Base-by-base conservation (phyloP, 2,113 vertebrate species). In the Paramormyrops kingsleyae region DNA sequence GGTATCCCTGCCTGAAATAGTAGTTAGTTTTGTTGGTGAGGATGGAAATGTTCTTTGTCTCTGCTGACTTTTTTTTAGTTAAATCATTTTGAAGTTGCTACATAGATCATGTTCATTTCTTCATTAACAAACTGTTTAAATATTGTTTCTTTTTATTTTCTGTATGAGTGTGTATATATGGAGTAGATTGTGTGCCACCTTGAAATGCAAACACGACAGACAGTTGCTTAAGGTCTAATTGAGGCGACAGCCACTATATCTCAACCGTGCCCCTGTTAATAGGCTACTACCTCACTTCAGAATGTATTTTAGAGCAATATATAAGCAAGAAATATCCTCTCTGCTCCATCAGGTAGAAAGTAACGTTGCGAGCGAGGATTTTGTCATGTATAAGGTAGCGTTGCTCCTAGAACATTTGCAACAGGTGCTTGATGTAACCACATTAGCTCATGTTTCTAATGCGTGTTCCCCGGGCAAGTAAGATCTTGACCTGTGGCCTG, bases 1-100 rank as follows among this genome's bases (percentile, higher is more conserved):
- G 93, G 94, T 94, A 88, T 0, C 42, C 21, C 52, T 39, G n/a
- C 24, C 50, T 62, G 21, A 56, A 9, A 42, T 46, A 74, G 27
- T 70, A 10, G 10, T 47, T 47, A 19, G 35, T 66, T 27, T 42
- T 49, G 44, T 66, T 88, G 87, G 8, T 74, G 24, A 70, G 2
- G 46, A 19, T 42, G 27, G 12, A 39, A 19, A 39, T 77, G 74
- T 35, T 80, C 31, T 42, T 17, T 80, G 15, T 39, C 74, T 70
- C 62, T 70, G 39, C 74, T 80, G 74, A 19, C 15, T 42, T 77
- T 15, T 19, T 39, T 77, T 39, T 19, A 42, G 4, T 42, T 13
- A 39, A 42, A 42, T 80, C 15, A 80, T 80, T 80, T 80, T 42
- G 35, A 70, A 70, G 62, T 70, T 13, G 62, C 24, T 70, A 31